Evolutionary conservation across 2,888 invertebrate genomes (phyloP).

Genomic region (Tetropium fuscum): DNA sequence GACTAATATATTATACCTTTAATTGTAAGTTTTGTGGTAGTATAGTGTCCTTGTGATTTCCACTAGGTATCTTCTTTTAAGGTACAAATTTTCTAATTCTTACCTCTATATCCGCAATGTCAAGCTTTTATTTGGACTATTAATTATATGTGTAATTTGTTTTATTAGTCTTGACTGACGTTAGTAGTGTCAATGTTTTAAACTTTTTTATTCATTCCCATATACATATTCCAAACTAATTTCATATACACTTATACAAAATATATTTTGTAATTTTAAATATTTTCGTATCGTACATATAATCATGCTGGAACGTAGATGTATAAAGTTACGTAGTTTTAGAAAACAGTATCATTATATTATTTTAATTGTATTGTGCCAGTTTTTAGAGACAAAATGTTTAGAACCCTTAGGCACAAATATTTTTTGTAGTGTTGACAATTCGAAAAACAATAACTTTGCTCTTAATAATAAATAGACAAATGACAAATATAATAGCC

Average conservation of each 20-base stretch:
- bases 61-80: constrained; percentile 8
- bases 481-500: too few relatives aligned
- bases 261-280: constrained; percentile 36
- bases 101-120: neutral
- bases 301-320: constrained; percentile 28
- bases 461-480: constrained; percentile 13
- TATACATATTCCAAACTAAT: constrained; percentile 35
- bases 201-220: constrained; percentile 39
- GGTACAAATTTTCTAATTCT: constrained; percentile 4
- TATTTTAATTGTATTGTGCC: constrained; percentile 38
- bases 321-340: constrained; percentile 13
- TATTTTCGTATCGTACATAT: constrained; percentile 43
- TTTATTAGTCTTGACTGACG: constrained; percentile 28
- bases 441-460: constrained; percentile 22
- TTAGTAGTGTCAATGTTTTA: constrained; percentile 8
- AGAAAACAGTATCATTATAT: constrained; percentile 14
- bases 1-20: constrained; percentile 22
- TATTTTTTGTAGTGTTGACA: constrained; percentile 13
- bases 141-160: constrained; percentile 8
- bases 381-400: constrained; percentile 24
- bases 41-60: constrained; percentile 22
- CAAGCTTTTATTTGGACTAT: neutral
- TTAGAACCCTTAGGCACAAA: constrained; percentile 9
- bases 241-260: constrained; percentile 31
- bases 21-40: constrained; percentile 31